A percentile compares a stretch with the other conserved stretches of the same genome.
phyloP scores from a whole-genome alignment of 2,888 invertebrate genomes.

The Cetonia aurata region DNA sequence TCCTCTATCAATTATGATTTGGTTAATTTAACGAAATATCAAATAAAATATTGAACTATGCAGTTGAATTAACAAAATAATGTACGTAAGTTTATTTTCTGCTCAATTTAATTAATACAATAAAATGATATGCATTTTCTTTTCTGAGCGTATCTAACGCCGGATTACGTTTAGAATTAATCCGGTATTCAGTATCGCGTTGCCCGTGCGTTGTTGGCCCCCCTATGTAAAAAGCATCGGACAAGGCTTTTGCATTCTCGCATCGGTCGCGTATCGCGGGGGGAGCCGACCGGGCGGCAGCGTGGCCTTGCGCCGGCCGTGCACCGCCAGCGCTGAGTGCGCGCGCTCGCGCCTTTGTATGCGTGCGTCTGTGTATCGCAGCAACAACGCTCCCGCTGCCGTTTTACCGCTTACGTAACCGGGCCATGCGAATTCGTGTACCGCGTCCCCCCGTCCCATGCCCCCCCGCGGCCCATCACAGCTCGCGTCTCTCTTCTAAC shows the following conservation, averaged over 20 bases:
- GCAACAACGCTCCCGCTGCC: constrained; percentile 29
- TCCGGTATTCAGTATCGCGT: not conserved
- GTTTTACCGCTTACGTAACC: constrained; percentile 46
- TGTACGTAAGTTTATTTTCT: too few relatives aligned
- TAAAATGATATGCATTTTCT: too few relatives aligned
- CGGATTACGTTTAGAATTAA: too few relatives aligned
- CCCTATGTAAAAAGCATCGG: constrained; percentile 26
- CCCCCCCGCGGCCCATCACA: constrained; percentile 40
- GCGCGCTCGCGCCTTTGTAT: not conserved
- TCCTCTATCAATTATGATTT: too few relatives aligned
- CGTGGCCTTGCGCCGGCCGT: constrained; percentile 56
- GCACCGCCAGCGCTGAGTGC: constrained; percentile 51
- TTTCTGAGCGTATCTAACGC: too few relatives aligned
- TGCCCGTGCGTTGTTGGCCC: constrained; percentile 7
- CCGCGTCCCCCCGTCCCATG: constrained; percentile 57
- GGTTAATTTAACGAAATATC: too few relatives aligned
- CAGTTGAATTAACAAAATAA: too few relatives aligned
- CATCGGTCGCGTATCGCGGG: constrained; percentile 30
- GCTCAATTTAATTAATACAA: too few relatives aligned
- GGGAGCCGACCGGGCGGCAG: constrained; percentile 44
- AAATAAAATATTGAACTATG: too few relatives aligned
- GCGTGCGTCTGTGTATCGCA: constrained; percentile 5
- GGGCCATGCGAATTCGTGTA: constrained; percentile 59
- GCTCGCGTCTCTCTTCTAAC: constrained; percentile 1
- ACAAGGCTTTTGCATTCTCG: constrained; percentile 38